Evolutionary conservation across 1,140 invertebrate species (phyloP), one percentile per base, ranked within the genome.

Genomic region (Idris sp.): DNA sequence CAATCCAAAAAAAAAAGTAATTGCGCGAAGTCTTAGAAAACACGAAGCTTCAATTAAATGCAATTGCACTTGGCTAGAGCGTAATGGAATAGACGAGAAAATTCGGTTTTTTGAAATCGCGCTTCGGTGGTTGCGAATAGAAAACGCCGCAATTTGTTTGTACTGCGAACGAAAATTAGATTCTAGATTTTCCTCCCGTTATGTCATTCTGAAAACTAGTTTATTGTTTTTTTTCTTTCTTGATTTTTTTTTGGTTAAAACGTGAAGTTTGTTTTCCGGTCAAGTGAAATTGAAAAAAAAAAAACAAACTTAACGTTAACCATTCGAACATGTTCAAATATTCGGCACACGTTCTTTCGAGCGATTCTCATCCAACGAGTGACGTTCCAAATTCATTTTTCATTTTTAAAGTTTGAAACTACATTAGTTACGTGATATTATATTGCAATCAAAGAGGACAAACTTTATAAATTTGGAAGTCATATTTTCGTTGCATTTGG

Each of bases 321-420:
- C 18, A 48, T 61, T 62, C 44, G 49, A 41, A 40, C 25, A 10
- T 18, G 30, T 13, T 58, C 18, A 11, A 14, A 49, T 31, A 49
- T 49, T 38, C 44, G 15, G 31, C 28, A 62, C 58, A 49, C 58
- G 44, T 44, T 22, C 9, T 6, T 28, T 1, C 3, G 0, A 9
- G 14, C 35, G 26, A 14, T 41, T 48, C 35, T 48, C 19, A 28
- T 19, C 4, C 41, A n/a, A 28, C 25, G 19, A 41, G 54, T 69
- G 53, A 68, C 54, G 65, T 26, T 46, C 46, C 46, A 59, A 59
- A 59, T 69, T 11, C 38, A 14, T 53, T 69, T 59, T 53, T 53
- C 64, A 59, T 59, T 41, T 48, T 35, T 31, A 25, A 69, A 69
- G 18, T 58, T 59, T 16, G n/a, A 10, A 6, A 16, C 22, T 11